These are phyloP conservation scores for Corbicula japonica DNA, from an alignment of 2,888 invertebrate genomes.

Conservation along the genomic window DNA sequence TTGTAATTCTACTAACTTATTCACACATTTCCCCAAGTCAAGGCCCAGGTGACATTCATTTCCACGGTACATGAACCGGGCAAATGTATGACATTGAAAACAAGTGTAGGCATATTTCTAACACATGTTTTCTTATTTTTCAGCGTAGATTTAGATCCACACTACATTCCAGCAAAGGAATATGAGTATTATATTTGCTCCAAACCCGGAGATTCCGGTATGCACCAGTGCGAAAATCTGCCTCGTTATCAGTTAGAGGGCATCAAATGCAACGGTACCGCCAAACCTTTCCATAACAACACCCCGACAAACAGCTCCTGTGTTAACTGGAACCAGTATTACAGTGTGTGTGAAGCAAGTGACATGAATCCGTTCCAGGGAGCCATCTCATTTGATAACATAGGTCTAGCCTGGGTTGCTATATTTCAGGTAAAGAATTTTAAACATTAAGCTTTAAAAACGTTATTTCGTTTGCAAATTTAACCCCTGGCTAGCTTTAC, in stretches of 20 bases:
- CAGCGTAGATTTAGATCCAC: slow-evolving; percentile 77
- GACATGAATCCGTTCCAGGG: slow-evolving; percentile 99
- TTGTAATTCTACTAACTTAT: too few species aligned
- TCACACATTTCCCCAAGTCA: too few species aligned
- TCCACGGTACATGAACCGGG: too few species aligned
- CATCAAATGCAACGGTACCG: slow-evolving; percentile 90
- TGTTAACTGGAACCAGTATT: slow-evolving; percentile 99
- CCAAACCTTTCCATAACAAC: slow-evolving; percentile 89
- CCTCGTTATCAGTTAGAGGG: slow-evolving; percentile 90
- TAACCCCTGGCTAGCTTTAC: too few species aligned
- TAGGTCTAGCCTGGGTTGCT: slow-evolving; percentile 99
- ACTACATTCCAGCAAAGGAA: slow-evolving; percentile 75
- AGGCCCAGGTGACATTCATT: too few species aligned
- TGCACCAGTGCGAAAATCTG: slow-evolving; percentile 91
- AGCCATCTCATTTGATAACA: slow-evolving; percentile 99
- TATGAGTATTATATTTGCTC: slow-evolving; percentile 97
- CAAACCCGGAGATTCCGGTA: slow-evolving; percentile 96
- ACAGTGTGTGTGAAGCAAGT: slow-evolving; percentile 96
- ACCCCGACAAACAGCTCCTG: slow-evolving; percentile 89
- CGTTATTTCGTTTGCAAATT: too few species aligned
- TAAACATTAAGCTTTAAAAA: too few species aligned
- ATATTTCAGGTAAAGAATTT: slow-evolving; percentile 97
- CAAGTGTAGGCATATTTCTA: too few species aligned
- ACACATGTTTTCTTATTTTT: slow-evolving; percentile 47
- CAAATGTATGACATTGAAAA: too few species aligned